Percentiles rank a stretch among this genome's conserved stretches.
Conservation (phyloP, 2,113 vertebrate species). For the Cisticola juncidis region DNA sequence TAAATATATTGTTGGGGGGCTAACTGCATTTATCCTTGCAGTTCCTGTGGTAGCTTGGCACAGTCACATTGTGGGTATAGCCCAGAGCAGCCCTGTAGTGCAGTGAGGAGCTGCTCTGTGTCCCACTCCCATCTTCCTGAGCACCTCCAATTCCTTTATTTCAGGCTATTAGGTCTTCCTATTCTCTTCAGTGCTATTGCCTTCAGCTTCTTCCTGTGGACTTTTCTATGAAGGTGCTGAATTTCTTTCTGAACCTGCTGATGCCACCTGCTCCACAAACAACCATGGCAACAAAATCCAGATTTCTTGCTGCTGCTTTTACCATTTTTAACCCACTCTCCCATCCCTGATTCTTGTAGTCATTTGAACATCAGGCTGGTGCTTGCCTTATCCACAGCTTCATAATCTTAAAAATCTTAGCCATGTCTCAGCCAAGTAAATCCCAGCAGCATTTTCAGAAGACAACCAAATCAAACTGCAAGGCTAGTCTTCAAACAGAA, state of each 20-base stretch:
- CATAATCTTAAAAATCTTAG: background rate
- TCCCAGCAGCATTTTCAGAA: background rate
- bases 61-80: rapidly evolving
- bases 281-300: background rate
- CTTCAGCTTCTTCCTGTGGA: background rate
- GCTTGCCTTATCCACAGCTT: background rate
- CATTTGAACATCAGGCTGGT: background rate
- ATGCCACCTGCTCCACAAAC: background rate
- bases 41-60: background rate
- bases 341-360: background rate
- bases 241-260: background rate
- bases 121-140: background rate
- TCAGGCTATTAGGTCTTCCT: background rate
- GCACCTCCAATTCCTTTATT: background rate
- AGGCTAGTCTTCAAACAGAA: background rate
- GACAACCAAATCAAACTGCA: background rate
- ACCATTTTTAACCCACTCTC: background rate
- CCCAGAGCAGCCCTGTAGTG: background rate
- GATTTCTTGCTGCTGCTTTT: background rate
- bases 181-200: background rate
- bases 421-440: background rate
- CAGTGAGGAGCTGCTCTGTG: background rate
- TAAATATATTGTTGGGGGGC: background rate
- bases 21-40: background rate
- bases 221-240: background rate